phyloP scores from a whole-genome alignment of 1,140 invertebrate genomes.

The Drosophila baimaii region DNA sequence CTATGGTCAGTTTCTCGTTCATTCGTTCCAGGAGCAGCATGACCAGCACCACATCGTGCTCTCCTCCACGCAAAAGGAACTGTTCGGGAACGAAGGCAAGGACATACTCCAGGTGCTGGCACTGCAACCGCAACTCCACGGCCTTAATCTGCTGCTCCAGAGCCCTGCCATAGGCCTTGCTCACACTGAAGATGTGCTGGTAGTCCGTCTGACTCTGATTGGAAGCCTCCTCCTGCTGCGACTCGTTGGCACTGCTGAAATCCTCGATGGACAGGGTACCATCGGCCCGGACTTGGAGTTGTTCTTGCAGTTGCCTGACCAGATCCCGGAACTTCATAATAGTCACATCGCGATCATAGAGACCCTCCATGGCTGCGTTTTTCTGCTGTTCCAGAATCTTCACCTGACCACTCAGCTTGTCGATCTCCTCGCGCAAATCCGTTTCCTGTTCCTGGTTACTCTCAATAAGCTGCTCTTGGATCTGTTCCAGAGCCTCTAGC shows the following conservation, averaged over 20 bases:
- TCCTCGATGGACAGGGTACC: conserved; percentile 74
- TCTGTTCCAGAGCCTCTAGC: conserved; percentile 91
- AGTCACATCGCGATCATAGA: conserved; percentile 96
- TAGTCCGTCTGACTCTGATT: conserved; percentile 90
- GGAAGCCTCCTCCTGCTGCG: conserved; percentile 79
- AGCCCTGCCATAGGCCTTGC: conserved; percentile 94
- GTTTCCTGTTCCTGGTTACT: conserved; percentile 94
- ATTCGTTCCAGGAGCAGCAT: conserved; percentile 95
- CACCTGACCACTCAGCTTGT: conserved; percentile 91
- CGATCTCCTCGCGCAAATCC: conserved; percentile 96
- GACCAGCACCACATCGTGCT: conserved; percentile 96
- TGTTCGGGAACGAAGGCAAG: conserved; percentile 96
- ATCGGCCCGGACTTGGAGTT: conserved; percentile 81
- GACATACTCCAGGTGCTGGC: conserved; percentile 93
- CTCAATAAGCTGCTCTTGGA: conserved; percentile 91
- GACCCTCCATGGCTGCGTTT: conserved; percentile 94
- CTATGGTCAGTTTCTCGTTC: conserved; percentile 95
- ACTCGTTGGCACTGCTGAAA: conserved; percentile 83
- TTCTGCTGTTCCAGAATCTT: conserved; percentile 90
- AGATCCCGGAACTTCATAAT: conserved; percentile 97
- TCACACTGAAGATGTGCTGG: conserved; percentile 94
- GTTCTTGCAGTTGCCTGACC: conserved; percentile 93
- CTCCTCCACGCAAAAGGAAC: conserved; percentile 94
- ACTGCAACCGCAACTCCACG: conserved; percentile 94
- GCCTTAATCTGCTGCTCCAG: conserved; percentile 96